These are phyloP conservation scores for Callimorpha dominula DNA, from an alignment of 2,888 invertebrate genomes.

Conservation along the genomic window DNA sequence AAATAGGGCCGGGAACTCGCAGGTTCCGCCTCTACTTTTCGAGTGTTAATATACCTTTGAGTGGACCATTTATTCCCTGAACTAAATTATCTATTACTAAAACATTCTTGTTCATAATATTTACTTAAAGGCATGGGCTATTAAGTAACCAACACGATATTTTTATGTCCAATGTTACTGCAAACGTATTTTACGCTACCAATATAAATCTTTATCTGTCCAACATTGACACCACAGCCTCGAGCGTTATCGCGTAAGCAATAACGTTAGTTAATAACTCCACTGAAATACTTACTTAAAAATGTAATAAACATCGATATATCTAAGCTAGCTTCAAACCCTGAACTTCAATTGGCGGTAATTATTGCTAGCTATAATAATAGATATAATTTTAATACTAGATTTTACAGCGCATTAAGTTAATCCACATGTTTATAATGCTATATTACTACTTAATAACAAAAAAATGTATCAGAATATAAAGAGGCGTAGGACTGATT, in stretches of 20 bases:
- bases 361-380: not conserved
- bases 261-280: slow-evolving; percentile 23
- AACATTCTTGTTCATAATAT: not conserved
- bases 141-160: not conserved
- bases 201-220: slow-evolving; percentile 27
- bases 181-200: not conserved
- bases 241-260: slow-evolving; percentile 28
- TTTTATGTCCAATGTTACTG: not conserved
- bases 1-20: no score
- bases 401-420: no score
- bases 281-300: not conserved
- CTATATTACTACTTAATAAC: no score
- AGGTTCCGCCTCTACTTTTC: no score
- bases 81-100: not conserved
- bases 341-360: not conserved
- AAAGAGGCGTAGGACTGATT: no score
- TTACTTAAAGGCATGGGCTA: not conserved
- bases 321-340: not conserved
- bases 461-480: no score
- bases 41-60: slow-evolving; percentile 3
- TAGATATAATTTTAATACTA: not conserved
- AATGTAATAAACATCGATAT: slow-evolving; percentile 5
- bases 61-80: slow-evolving; percentile 2
- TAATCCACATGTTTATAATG: no score
- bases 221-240: slow-evolving; percentile 34